Base-by-base conservation (phyloP, 2,888 invertebrate genomes). In the Mythimna loreyi region DNA sequence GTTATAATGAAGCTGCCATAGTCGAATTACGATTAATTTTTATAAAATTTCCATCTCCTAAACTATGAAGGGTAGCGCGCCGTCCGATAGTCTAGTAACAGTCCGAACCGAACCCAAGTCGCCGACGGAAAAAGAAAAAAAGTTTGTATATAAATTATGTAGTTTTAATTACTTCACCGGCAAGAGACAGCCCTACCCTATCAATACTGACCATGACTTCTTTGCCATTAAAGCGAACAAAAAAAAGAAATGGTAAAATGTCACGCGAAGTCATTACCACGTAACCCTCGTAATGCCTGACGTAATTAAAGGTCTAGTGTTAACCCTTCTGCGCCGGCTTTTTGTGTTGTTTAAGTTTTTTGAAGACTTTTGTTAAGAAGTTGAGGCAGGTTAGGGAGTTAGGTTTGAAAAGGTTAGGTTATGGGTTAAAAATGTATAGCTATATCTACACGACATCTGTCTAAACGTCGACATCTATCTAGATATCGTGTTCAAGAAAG, bases 221-320 rank as follows among this genome's bases (percentile, higher is more conserved):
- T 68, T 55, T 30, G 69, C 55, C 52, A 80, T 74, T 63, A 61
- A 53, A 53, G 16, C 28, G 11, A 60, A 30, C 30, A 67, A 69
- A 73, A 58, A 75, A 45, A 21, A 43, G 65, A 59, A 69, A 58
- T 62, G 11, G n/a, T 60, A 62, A 80, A 83, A 84, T 84, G 83
- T 80, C 82, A 84, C 47, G 63, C 58, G 67, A 66, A 75, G 78
- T 75, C 72, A 75, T 85, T 82, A 76, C 59, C 77, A 56, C 58
- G 74, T 75, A 76, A 85, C 83, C 74, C 72, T 71, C 66, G 74
- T 71, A 76, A 71, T 60, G 61, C 71, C 52, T 85, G 80, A 78
- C 61, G 78, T 82, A 83, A 83, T 82, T 75, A 82, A 73, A 78
- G 75, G 74, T 67, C 65, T 36, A 21, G 47, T 67, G 21, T 71